These are phyloP conservation scores for Pachliopta kotzebuea DNA, from an alignment of 2,888 invertebrate genomes.

Conservation along the genomic window DNA sequence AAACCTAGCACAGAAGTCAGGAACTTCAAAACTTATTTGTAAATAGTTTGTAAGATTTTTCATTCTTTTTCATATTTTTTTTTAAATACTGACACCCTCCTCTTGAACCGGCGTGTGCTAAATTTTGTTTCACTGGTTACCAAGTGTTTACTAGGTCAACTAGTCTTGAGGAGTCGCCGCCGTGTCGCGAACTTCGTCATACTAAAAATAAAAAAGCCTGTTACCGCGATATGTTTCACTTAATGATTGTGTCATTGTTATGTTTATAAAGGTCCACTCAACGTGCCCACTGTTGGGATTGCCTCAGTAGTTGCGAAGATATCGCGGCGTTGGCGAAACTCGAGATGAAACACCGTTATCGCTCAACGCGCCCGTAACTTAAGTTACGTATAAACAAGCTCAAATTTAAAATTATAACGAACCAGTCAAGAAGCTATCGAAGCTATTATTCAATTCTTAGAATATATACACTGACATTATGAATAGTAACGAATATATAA, in stretches of 20 bases:
- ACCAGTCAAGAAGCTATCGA: neutral
- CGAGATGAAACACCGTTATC: conserved; percentile 63
- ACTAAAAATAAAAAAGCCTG: conserved; percentile 28
- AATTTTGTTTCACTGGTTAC: conserved; percentile 11
- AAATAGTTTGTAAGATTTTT: too few species aligned
- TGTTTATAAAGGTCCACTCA: neutral
- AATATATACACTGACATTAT: too few species aligned
- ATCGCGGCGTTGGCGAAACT: conserved; percentile 52
- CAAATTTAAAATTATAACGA: conserved; percentile 18
- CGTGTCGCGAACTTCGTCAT: conserved; percentile 22
- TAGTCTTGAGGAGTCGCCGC: conserved; percentile 23
- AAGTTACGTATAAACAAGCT: conserved; percentile 30
- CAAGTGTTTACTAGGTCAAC: conserved; percentile 27
- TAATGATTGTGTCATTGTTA: neutral
- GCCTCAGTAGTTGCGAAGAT: too few species aligned
- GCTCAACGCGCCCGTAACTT: conserved; percentile 53
- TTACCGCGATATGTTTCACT: neutral
- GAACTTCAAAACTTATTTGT: too few species aligned
- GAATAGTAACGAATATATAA: too few species aligned
- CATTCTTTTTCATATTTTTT: neutral
- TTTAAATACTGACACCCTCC: neutral
- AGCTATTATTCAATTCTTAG: too few species aligned
- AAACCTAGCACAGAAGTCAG: too few species aligned
- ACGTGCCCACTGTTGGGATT: too few species aligned
- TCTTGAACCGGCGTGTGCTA: neutral